Evolutionary conservation across 2,888 invertebrate genomes (phyloP), one percentile per base, ranked within the genome.

Genomic region (Eumerus sabulonum): DNA sequence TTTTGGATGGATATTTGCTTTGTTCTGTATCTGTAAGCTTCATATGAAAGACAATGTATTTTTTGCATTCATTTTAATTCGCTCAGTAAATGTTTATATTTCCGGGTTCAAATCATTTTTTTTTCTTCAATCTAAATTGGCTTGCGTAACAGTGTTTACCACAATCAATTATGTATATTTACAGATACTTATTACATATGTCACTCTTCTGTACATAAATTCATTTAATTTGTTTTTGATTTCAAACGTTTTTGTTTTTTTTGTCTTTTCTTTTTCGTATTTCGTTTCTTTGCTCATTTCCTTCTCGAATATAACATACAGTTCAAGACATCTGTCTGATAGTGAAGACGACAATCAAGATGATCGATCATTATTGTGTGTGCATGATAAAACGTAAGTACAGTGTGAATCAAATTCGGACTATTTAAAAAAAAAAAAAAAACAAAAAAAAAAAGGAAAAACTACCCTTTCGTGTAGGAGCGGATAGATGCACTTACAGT

Each of bases 261-360:
- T 42, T 36, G n/a, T 50, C 38, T 27, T 40, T 45, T 59, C 42
- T 73, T 42, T 18, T 48, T 47, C 13, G 48, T 27, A 27, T 76
- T 70, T 76, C 42, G 40, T 81, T 73, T 62, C 62, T 67, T 73
- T 66, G 64, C 59, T 70, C 63, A 64, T 79, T 68, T 74, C 67
- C 67, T 73, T 68, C 74, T 79, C 56, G 70, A 76, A 73, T 70
- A 67, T 72, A 76, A 67, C 72, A 27, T 27, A 79, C 82, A 85
- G 84, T 81, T 85, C 86, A 60, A 86, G 89, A 59, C 89, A 89
- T 84, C 84, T 89, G 42, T 89, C 89, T 40, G 89, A 89, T 83
- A 89, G 89, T 83, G 89, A 89, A 85, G 89, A 89, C 87, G 89
- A 89, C 82, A 88, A 89, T 84, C 89, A 89, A 85, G 88, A 88